Evolutionary conservation across 2,113 vertebrate genomes (phyloP).

Genomic region (Notechis scutatus): DNA sequence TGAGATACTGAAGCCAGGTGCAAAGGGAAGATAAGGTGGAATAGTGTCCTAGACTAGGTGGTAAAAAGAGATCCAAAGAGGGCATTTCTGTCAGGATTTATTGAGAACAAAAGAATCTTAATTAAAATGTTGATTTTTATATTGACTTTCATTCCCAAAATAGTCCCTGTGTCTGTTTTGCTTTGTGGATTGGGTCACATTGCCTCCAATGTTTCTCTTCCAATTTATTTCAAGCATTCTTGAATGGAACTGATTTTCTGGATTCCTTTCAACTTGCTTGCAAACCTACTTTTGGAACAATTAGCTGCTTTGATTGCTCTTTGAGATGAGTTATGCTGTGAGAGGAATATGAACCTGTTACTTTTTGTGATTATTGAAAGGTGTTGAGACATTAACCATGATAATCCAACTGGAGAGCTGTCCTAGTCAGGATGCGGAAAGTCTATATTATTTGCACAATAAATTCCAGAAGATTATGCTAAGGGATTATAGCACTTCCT

Average conservation of each 20-base stretch:
- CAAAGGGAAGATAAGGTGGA: background rate
- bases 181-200: background rate
- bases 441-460: background rate
- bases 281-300: background rate
- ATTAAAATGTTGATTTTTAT: background rate
- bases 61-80: background rate
- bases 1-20: background rate
- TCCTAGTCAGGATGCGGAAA: background rate
- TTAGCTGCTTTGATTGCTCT: background rate
- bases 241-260: background rate
- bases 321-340: background rate
- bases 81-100: background rate
- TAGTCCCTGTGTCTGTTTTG: background rate
- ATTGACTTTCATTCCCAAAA: background rate
- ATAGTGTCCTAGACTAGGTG: background rate
- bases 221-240: background rate
- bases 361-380: background rate
- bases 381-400: background rate
- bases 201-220: background rate
- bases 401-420: background rate
- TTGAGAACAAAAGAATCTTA: background rate
- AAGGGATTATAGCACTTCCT: background rate
- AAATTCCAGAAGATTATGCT: background rate
- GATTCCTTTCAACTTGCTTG: background rate
- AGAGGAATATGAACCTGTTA: background rate